A percentile compares a stretch with the other conserved stretches of the same genome.
Evolutionary conservation across 1,140 invertebrate species (phyloP).

Genomic region (Oncopeltus fasciatus): DNA sequence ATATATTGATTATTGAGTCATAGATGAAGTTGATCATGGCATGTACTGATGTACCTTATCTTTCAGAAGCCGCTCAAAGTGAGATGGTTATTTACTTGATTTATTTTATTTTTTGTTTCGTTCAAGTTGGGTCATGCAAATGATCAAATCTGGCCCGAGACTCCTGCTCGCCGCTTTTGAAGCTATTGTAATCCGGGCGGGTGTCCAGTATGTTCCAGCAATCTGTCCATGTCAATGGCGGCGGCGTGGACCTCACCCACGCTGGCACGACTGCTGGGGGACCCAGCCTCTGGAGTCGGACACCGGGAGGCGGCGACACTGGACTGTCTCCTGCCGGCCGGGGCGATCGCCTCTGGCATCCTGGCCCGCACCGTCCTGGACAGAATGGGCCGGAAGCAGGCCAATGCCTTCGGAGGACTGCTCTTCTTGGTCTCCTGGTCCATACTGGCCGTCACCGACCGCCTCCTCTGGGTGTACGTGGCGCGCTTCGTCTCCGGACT

Average conservation of each 20-base stretch:
- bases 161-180: too few relatives aligned
- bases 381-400: not conserved
- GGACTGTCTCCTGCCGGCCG: not conserved
- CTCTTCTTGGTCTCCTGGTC: not conserved
- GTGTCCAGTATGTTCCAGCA: conserved; percentile 4
- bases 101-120: too few relatives aligned
- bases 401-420: not conserved
- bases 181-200: too few relatives aligned
- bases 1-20: too few relatives aligned
- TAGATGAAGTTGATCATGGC: too few relatives aligned
- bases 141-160: too few relatives aligned
- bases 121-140: too few relatives aligned
- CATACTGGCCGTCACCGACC: not conserved
- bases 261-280: not conserved
- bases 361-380: not conserved
- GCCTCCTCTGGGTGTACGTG: not conserved
- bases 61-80: too few relatives aligned
- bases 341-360: not conserved
- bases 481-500: not conserved
- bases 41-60: too few relatives aligned
- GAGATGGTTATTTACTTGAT: too few relatives aligned
- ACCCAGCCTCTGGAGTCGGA: not conserved
- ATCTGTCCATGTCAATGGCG: not conserved
- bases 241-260: conserved; percentile 7
- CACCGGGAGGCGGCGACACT: not conserved